Conservation (phyloP, 2,888 invertebrate species). For the Xylocampa areola region DNA sequence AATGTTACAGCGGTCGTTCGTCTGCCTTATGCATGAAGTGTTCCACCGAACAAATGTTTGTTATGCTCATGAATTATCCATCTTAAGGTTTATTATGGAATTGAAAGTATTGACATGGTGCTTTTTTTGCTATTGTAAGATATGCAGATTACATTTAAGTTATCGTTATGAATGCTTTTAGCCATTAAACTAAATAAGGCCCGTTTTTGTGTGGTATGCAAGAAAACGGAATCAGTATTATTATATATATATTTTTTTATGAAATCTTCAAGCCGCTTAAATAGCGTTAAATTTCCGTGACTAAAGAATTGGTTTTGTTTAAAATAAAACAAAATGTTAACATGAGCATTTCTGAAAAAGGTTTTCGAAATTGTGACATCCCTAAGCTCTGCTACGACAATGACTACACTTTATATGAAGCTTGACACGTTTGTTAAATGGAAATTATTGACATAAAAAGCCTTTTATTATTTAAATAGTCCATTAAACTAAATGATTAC, state of each 20-base stretch:
- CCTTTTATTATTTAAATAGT: conserved; percentile 60
- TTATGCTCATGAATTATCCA: conserved; percentile 38
- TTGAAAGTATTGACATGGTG: conserved; percentile 11
- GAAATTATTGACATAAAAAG: conserved; percentile 60
- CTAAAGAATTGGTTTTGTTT: no score
- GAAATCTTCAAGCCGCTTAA: no score
- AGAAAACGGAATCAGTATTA: not conserved
- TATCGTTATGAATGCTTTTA: conserved; percentile 15
- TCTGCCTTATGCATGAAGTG: conserved; percentile 30
- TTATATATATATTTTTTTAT: no score
- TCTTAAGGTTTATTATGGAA: conserved; percentile 31
- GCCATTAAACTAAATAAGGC: not conserved
- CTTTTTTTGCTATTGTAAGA: conserved; percentile 32
- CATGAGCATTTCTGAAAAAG: not conserved
- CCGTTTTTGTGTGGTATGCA: no score
- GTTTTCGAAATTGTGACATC: conserved; percentile 40
- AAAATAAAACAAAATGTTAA: not conserved
- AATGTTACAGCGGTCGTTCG: conserved; percentile 38
- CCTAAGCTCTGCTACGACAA: conserved; percentile 45
- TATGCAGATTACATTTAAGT: conserved; percentile 16
- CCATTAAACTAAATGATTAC: conserved; percentile 64
- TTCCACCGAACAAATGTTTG: conserved; percentile 26
- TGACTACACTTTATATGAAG: conserved; percentile 52
- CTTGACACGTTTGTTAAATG: conserved; percentile 62
- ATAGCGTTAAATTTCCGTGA: no score